Evolutionary conservation across 2,888 invertebrate species (phyloP), one percentile per base, ranked within the genome.

Genomic region (Drosophila koepferae): DNA sequence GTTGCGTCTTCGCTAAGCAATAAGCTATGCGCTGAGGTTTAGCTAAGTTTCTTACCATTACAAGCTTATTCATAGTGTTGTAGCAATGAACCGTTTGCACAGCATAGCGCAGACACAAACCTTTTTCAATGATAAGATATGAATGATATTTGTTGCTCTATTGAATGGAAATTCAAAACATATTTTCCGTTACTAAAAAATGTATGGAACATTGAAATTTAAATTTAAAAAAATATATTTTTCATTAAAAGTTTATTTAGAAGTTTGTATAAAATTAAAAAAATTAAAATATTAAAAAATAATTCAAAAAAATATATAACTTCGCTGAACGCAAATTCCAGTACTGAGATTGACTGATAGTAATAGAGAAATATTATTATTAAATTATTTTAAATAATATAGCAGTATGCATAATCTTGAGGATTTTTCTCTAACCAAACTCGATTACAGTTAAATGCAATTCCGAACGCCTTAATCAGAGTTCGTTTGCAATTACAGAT

Each of bases 1-100:
- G 38, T 23, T 23, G 31, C 9, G 71, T 61, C 72, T 31, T 8
- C n/a, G 55, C 65, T 77, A 34, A 36, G 12, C 2, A 12, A 20
- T 53, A 18, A 46, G 31, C 31, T 23, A 2, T 23, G 2, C 5
- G 16, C 3, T 16, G n/a, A 5, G 5, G 0, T 2, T 2, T 1
- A 55, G 55, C 4, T 7, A 12, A 43, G 55, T 12, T 41, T 28
- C 12, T 2, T 28, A 31, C 41, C 55, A n/a, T 38, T 18, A 0
- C 2, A 31, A 18, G 12, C 34, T 18, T 18, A 34, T 12, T 34
- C 3, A 14, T n/a, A 18, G 23, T 5, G 9, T 10, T 40, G 14
- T 51, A 72, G 14, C 70, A 51, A n/a, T 28, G 0, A 62, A 56
- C 46, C 48, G 16, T 58, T 51, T 2, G 14, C 40, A 54, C 1